Evolutionary conservation across 2,797 vertebrate species (phyloP).

Genomic region (Micropoecilia bifurca): DNA sequence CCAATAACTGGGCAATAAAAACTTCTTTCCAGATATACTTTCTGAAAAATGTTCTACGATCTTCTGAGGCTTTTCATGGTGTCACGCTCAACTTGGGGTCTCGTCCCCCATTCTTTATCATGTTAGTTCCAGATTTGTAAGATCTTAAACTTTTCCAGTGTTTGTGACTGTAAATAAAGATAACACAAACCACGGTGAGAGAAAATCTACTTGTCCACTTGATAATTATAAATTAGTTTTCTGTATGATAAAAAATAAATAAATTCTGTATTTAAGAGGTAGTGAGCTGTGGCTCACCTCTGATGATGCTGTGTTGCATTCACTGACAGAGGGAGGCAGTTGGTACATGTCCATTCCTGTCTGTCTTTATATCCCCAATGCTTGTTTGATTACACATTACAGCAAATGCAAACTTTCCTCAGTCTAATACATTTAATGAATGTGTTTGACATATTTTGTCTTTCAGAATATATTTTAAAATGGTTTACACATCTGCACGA

Average conservation of each 20-base stretch:
- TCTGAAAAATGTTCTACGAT: not conserved
- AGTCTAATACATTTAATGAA: too few species aligned
- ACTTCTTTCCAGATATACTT: not conserved
- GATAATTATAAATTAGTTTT: not conserved
- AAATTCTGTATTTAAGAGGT: not conserved
- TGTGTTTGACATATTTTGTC: too few species aligned
- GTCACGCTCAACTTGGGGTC: not conserved
- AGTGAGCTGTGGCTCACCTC: not conserved
- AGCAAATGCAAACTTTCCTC: not conserved
- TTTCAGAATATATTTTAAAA: not conserved
- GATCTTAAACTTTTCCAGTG: not conserved
- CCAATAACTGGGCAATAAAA: not conserved
- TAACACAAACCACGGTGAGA: not conserved
- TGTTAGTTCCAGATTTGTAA: not conserved
- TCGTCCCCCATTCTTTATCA: not conserved
- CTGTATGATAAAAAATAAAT: not conserved
- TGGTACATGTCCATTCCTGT: too few species aligned
- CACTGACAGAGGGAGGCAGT: not conserved
- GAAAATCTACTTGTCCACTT: not conserved
- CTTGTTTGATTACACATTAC: not conserved
- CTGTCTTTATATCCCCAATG: not conserved
- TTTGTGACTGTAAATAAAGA: not conserved
- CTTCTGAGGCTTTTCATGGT: not conserved
- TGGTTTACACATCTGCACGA: not conserved
- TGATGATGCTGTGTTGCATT: not conserved